These are phyloP conservation scores for Macropus fuliginosus DNA, from an alignment of 2,797 vertebrate species.

Conservation along the genomic window DNA sequence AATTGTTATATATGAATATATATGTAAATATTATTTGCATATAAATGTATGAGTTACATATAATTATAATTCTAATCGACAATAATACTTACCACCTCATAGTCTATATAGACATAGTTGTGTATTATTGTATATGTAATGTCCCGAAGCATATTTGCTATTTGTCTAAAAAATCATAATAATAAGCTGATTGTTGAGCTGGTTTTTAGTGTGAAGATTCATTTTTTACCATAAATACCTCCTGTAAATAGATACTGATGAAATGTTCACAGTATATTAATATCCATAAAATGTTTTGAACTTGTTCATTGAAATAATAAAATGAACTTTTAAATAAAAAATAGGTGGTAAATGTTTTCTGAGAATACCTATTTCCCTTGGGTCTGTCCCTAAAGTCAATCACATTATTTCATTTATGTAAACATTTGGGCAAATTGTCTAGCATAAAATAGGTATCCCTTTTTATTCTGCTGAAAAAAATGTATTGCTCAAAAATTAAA, in stretches of 20 bases:
- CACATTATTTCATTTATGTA: slow-evolving; percentile 32
- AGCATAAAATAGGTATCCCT: slow-evolving; percentile 10
- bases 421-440: slow-evolving; percentile 14
- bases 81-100: background rate
- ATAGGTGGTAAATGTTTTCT: slow-evolving; percentile 9
- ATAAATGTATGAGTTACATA: background rate
- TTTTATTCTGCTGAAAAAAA: slow-evolving; percentile 12
- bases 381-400: background rate
- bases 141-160: background rate
- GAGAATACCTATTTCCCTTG: slow-evolving; percentile 11
- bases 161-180: background rate
- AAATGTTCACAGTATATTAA: background rate
- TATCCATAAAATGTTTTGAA: slow-evolving; percentile 8
- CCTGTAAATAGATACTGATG: background rate
- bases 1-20: background rate
- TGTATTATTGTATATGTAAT: background rate
- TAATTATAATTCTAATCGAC: background rate
- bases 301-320: slow-evolving; percentile 30
- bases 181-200: background rate
- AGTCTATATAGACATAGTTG: background rate
- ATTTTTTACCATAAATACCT: background rate
- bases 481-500: background rate
- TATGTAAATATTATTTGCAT: background rate
- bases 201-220: background rate
- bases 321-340: slow-evolving; percentile 48